Base-by-base conservation (phyloP, 2,797 vertebrate species). In the Yasuhikotakia modesta region DNA sequence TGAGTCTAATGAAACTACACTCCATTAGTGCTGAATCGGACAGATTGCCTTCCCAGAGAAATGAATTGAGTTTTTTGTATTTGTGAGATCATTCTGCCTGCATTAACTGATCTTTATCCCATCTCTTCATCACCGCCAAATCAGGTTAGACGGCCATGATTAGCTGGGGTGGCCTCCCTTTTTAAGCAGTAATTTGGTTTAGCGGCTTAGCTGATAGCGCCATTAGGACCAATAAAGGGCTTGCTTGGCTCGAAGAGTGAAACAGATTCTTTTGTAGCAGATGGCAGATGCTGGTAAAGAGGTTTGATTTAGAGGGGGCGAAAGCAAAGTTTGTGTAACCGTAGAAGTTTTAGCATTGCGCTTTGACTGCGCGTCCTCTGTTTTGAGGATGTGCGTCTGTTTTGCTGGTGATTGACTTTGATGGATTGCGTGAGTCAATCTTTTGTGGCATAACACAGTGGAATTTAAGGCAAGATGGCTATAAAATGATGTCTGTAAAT, bases 11-110 rank as follows among this genome's bases (percentile, higher is more conserved):
- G 93, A 95, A 95, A 93, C 93, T 93, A 91, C 94, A 95, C 92
- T 95, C 93, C 93, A 94, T 95, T 95, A 94, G 91, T 46, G 81
- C 89, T 93, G 91, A 93, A 93, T 94, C 91, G 91, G 92, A 95
- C 93, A 94, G 93, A 95, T 94, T 93, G 91, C 93, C 94, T 93
- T 94, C 93, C 91, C 78, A 81, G 91, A 94, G 92, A 94, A 95
- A 95, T 95, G 94, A 95, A 95, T 95, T 95, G 94, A 93, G 93
- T 94, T 94, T 94, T 95, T 93, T 94, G 93, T 94, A 93, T 94
- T 95, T 93, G 92, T 94, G 93, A 94, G 94, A 94, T 94, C 94
- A 94, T 94, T 93, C 92, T 93, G 90, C 93, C 91, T 94, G 93
- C 94, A 95, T 95, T 95, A 95, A 93, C 92, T 94, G 93, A 92